Evolutionary conservation across 2,797 vertebrate species (phyloP).

Genomic region (Botia kubotai): DNA sequence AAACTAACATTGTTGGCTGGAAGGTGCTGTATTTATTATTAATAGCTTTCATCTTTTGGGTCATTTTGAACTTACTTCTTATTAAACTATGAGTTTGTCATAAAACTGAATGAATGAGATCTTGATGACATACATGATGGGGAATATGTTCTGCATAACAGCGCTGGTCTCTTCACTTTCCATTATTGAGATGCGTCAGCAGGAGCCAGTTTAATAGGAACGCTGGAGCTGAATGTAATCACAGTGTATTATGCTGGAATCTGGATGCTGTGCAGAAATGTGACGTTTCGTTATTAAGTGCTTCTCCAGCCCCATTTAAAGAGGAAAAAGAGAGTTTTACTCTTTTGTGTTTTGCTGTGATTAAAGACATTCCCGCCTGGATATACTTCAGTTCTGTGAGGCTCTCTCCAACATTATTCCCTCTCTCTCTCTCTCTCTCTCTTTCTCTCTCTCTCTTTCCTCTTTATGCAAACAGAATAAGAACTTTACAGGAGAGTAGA

Average conservation of each 20-base stretch:
- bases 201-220: constrained; percentile 16
- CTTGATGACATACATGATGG: neutral
- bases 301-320: constrained; percentile 24
- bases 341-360: neutral
- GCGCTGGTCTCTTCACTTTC: neutral
- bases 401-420: no score
- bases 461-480: neutral
- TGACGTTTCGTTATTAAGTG: neutral
- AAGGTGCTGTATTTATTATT: no score
- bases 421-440: neutral
- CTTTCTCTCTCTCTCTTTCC: constrained; percentile 22
- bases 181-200: neutral
- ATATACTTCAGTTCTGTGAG: no score
- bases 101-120: no score
- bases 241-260: neutral
- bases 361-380: no score
- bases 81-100: no score
- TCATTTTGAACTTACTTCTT: neutral
- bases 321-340: neutral
- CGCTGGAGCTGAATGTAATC: neutral
- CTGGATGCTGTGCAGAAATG: constrained; percentile 9
- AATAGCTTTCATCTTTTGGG: neutral
- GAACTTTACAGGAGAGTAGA: no score
- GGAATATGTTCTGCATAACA: no score
- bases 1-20: no score